These are phyloP conservation scores for Zoroaster sp. DNA, from an alignment of 53 echinoderm and acorn worm species.

Conservation along the genomic window DNA sequence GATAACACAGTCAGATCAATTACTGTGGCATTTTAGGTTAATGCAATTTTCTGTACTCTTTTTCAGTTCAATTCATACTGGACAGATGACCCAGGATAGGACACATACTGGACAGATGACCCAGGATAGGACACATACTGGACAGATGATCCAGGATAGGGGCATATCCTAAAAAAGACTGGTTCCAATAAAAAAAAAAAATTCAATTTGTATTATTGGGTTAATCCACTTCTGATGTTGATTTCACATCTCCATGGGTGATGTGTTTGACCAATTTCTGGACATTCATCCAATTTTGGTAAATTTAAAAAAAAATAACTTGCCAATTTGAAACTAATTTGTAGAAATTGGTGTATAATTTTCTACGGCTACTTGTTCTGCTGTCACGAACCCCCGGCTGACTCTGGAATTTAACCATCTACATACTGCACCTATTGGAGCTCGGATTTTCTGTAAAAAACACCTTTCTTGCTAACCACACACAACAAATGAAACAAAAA, in stretches of 20 bases:
- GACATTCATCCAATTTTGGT: neutral
- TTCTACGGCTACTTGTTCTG: neutral
- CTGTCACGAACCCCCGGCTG: neutral
- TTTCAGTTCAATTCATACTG: neutral
- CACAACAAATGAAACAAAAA: too few relatives aligned
- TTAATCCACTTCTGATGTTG: neutral
- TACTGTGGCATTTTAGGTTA: neutral
- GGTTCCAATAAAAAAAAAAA: neutral
- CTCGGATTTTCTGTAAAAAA: too few relatives aligned
- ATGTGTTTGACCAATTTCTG: neutral
- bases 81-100: neutral
- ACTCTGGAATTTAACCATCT: neutral
- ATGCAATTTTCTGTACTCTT: neutral
- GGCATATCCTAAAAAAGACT: too few relatives aligned
- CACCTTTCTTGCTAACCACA: too few relatives aligned
- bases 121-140: neutral
- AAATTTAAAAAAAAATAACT: neutral
- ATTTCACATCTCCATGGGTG: neutral
- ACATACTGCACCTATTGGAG: too few relatives aligned
- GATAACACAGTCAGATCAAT: neutral
- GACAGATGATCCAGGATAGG: neutral
- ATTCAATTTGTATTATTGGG: neutral
- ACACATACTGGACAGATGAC: neutral
- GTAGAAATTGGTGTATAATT: neutral
- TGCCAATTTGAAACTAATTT: neutral